Base-by-base conservation (phyloP, 1,140 invertebrate species). In the Drepana arcuata region DNA sequence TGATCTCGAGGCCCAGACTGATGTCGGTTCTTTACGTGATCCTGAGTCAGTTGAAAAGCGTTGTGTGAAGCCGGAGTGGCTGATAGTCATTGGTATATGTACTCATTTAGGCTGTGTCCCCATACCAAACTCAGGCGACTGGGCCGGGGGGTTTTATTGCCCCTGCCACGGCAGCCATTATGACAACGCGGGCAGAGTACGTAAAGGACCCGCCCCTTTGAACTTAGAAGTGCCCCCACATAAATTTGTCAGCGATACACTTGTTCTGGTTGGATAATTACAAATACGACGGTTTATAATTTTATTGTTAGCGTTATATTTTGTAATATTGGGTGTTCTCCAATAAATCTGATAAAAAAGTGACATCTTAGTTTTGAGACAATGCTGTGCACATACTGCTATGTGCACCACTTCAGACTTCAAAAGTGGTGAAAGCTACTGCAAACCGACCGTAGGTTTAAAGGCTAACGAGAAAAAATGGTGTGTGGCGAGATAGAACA, bases 131-230 rank as follows among this genome's bases (percentile, higher is more conserved):
- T 86, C 91, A 31, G 92, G 94, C 26, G 93, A 87, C 60, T 87
- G 83, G 58, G 87, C 88, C 1, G 77, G 77, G 4, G 94, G 95
- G 10, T 96, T 94, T 61, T 96, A 94, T 66, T 97, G 95, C 66
- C 95, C 95, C 0, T 97, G 95, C 70, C 95, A 97, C 59, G 94
- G 94, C 14, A 96, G 94, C 39, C 94, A 97, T 73, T 97, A 94
- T 64, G 95, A 96, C 70, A 89, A 88, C 10, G 88, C 93, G 21
- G 95, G 94, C 1, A 84, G 94, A 45, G 90, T 94, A 48, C 86
- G 93, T 7, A 95, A 93, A 84, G 95, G 95, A 11, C 94, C 95
- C 12, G 94, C 95, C 15, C 93, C 94, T 15, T 77, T 89, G 0
- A 96, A 96, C 71, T 77, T 96, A 40, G 90, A 93, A 72, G 86